Evolutionary conservation across 1,140 invertebrate genomes (phyloP), one percentile per base, ranked within the genome.

Genomic region (Chironomus tepperi): DNA sequence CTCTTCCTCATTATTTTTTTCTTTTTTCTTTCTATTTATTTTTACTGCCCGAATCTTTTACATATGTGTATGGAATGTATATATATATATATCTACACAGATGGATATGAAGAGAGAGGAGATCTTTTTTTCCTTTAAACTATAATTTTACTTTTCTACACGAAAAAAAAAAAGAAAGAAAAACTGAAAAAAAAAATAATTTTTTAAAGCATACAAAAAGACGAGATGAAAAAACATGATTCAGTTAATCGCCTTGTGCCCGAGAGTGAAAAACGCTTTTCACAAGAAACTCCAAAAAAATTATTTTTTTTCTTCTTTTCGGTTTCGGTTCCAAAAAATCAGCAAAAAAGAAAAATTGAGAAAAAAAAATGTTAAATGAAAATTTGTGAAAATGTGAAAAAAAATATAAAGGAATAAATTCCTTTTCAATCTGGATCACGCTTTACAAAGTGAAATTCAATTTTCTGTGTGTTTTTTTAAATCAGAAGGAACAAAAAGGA

Each of bases 191-290:
- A 34, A 34, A 34, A 34, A 34, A 34, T 34, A 34, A 34, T 34
- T 57, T 57, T 15, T 57, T 57, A 57, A 57, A 57, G 47, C 47
- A 57, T 15, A 57, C 47, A 57, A 57, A 57, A 57, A 57, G 47
- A 57, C 47, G 47, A 57, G 47, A 57, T 57, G 65, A 70, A 70
- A 70, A 70, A 70, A 70, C 65, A 70, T 70, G 65, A 70, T 70
- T 70, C 65, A 70, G 65, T 70, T 70, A 70, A 70, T 70, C 65
- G 65, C 65, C n/a, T 70, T 18, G 65, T 21, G 65, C 18, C 24
- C 65, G 65, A 70, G 16, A 18, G 65, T 70, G 65, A 21, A 70
- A 19, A 70, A 70, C 65, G 16, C 24, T 34, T 34, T 34, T 34
- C 24, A 34, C 24, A 34, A 34, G 24, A 5, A 34, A 34, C n/a